Evolutionary conservation across 2,888 invertebrate species (phyloP).

Genomic region (Heliconius ismenius): DNA sequence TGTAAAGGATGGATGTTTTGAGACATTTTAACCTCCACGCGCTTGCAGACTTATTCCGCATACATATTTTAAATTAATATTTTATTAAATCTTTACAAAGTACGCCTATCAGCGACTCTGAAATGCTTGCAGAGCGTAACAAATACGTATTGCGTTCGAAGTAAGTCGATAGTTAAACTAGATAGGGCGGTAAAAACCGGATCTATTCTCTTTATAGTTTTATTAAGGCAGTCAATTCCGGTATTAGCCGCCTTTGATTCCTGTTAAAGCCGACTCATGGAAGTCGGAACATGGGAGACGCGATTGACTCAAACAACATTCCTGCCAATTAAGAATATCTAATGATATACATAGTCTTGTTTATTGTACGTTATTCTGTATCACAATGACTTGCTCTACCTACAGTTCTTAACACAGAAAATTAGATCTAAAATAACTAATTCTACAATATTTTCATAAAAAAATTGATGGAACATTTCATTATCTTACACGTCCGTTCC

Average conservation of each 20-base stretch:
- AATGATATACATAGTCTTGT: constrained; percentile 2
- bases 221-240: constrained; percentile 66
- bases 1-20: too few relatives aligned
- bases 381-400: background rate
- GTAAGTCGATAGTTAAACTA: constrained; percentile 52
- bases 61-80: background rate
- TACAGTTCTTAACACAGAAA: background rate
- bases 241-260: constrained; percentile 49
- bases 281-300: constrained; percentile 47
- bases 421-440: background rate
- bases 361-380: constrained; percentile 8
- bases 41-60: background rate
- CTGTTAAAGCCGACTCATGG: constrained; percentile 48
- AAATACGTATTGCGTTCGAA: constrained; percentile 29
- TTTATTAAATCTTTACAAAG: background rate
- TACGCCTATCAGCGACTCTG: constrained; percentile 5
- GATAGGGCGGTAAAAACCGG: constrained; percentile 63
- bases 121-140: constrained; percentile 18
- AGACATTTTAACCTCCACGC: too few relatives aligned
- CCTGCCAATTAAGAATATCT: constrained; percentile 64
- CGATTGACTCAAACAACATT: constrained; percentile 55
- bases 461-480: too few relatives aligned
- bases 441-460: background rate
- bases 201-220: constrained; percentile 58
- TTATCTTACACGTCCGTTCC: too few relatives aligned